Evolutionary conservation across 1,140 invertebrate species (phyloP).

Genomic region (Halictus rubicundus): DNA sequence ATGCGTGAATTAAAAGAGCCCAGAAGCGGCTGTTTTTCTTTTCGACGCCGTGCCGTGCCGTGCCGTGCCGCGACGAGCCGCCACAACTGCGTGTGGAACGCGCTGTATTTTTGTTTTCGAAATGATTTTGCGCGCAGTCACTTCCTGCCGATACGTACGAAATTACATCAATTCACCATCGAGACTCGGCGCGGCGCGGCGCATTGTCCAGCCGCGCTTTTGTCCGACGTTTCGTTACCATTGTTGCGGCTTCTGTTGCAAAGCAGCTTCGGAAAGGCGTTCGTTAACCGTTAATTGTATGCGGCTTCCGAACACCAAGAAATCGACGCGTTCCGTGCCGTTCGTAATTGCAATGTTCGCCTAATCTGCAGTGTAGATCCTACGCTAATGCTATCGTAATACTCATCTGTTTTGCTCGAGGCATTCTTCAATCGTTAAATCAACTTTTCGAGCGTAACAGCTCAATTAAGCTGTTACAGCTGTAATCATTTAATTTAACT

Average conservation of each 20-base stretch:
- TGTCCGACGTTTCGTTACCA: constrained; percentile 14
- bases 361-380: neutral
- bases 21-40: constrained; percentile 49
- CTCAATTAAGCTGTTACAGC: too few relatives aligned
- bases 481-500: too few relatives aligned
- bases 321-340: neutral
- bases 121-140: constrained; percentile 68
- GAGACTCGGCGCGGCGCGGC: neutral
- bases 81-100: constrained; percentile 34
- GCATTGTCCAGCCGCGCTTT: neutral
- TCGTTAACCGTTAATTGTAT: constrained; percentile 5
- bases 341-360: too few relatives aligned
- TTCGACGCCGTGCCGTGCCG: neutral
- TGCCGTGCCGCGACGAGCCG: too few relatives aligned
- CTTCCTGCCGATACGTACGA: constrained; percentile 57
- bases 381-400: too few relatives aligned
- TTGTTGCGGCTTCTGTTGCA: neutral
- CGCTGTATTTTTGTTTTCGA: constrained; percentile 68
- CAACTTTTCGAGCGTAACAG: too few relatives aligned
- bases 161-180: constrained; percentile 35
- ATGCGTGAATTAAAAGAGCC: constrained; percentile 73
- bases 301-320: neutral
- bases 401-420: too few relatives aligned
- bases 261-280: neutral
- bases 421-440: too few relatives aligned